Conservation (phyloP, 2,888 invertebrate genomes). For the Pristionchus maxplancki region DNA sequence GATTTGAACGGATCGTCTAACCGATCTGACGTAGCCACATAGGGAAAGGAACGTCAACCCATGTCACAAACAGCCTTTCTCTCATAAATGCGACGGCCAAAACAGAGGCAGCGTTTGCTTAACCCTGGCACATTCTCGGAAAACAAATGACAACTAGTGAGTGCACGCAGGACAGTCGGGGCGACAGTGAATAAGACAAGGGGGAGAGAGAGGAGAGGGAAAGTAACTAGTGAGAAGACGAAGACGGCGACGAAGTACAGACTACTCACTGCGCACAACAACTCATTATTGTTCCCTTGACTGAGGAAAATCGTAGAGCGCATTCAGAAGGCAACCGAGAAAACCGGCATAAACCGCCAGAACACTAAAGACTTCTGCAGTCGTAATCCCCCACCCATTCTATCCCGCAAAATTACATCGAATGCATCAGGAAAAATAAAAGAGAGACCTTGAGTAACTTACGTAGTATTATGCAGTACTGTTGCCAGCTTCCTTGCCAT, state of each 20-base stretch:
- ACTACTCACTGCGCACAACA: not conserved
- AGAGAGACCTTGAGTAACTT: not conserved
- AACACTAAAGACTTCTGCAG: no score
- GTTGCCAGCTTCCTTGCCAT: conserved; percentile 43
- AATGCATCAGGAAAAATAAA: not conserved
- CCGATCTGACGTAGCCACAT: not conserved
- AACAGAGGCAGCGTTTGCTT: not conserved
- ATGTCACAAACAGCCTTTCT: not conserved
- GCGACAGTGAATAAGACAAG: not conserved
- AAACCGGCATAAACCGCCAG: not conserved
- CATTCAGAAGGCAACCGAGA: not conserved
- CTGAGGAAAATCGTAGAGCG: not conserved
- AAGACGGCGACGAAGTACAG: not conserved
- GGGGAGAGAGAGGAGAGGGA: no score
- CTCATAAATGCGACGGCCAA: not conserved
- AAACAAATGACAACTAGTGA: not conserved
- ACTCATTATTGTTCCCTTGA: not conserved
- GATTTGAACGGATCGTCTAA: conserved; percentile 15
- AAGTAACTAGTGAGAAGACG: not conserved
- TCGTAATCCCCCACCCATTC: not conserved
- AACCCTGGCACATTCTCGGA: not conserved
- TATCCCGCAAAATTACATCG: no score
- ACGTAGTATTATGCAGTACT: conserved; percentile 32
- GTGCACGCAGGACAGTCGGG: not conserved
- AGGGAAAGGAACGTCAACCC: not conserved